Evolutionary conservation across 2,113 vertebrate species (phyloP).

Genomic region (Bolborhynchus lineola): DNA sequence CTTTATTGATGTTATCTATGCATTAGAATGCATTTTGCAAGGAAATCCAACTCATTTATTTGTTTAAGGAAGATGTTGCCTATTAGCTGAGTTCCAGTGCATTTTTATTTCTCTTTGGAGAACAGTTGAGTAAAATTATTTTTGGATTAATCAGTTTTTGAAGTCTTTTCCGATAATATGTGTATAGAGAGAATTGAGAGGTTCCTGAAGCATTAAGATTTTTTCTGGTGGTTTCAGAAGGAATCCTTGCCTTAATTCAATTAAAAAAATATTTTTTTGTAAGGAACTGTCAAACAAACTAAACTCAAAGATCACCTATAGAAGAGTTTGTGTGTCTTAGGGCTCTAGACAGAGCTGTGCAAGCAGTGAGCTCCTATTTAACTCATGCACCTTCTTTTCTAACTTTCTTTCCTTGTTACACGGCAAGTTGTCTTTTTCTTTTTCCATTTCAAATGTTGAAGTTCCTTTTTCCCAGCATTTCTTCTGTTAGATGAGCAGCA

Average conservation of each 20-base stretch:
- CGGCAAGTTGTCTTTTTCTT: not conserved
- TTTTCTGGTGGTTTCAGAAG: not conserved
- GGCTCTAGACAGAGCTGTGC: not conserved
- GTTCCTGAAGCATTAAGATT: constrained; percentile 8
- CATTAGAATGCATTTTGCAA: not conserved
- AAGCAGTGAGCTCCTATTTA: not conserved
- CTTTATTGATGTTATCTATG: not conserved
- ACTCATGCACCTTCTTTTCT: not conserved
- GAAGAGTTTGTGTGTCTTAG: not conserved
- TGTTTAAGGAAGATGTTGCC: not conserved
- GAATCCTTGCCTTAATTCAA: constrained; percentile 16
- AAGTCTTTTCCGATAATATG: not conserved
- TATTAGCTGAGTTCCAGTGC: not conserved
- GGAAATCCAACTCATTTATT: not conserved
- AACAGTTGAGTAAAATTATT: constrained; percentile 9
- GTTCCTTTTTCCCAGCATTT: not conserved
- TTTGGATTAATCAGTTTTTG: constrained; percentile 33
- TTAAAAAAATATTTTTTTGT: not conserved
- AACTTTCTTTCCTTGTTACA: not conserved
- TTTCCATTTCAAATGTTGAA: not conserved
- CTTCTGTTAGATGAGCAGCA: not conserved
- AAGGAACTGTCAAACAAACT: not conserved
- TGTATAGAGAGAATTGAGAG: constrained; percentile 5
- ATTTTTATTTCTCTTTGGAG: not conserved
- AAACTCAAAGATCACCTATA: not conserved